Base-by-base conservation (phyloP, 2,888 invertebrate species). In the Drosophila longiperda region DNA sequence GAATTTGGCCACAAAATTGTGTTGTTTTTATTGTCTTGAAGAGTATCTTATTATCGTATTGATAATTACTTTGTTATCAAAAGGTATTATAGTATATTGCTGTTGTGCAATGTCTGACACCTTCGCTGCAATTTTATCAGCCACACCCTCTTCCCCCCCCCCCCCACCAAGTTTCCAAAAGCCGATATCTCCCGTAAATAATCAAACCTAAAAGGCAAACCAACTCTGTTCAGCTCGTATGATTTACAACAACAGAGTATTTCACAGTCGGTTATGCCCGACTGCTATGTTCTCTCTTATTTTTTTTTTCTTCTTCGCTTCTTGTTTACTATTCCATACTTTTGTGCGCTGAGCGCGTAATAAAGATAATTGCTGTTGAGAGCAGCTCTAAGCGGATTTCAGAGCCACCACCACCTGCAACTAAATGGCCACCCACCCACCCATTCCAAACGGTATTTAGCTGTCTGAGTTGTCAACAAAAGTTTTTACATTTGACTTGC, bases 291-390 rank as follows among this genome's bases (percentile, higher is more conserved):
- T 38, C 38, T 38, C 38, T 38, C 11, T 42, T 5, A 9, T 59
- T 74, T 79, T 52, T 62, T 38, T 34, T 38, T 42, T 58, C 45
- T 36, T 36, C 57, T 66, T 61, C 42, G 64, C 32, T 62, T 57
- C 66, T 73, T 70, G 75, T 78, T 72, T 76, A 71, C 45, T 71
- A 66, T 73, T 69, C 73, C 81, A 87, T 80, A 80, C 83, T 76
- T 83, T 80, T 71, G 83, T 70, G 73, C 66, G 87, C 87, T 40
- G 55, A 42, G 65, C 84, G 74, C 80, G 82, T 87, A 87, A 87
- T 89, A 89, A 87, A 89, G 87, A 87, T 87, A 89, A 87, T 87
- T 89, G 87, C 87, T 87, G 89, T 81, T 89, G 81, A 87, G 87
- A 87, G 84, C 83, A 84, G 78, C 80, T 80, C 70, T 82, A 73